phyloP scores from a whole-genome alignment of 1,140 invertebrate species.

The Samia ricini region DNA sequence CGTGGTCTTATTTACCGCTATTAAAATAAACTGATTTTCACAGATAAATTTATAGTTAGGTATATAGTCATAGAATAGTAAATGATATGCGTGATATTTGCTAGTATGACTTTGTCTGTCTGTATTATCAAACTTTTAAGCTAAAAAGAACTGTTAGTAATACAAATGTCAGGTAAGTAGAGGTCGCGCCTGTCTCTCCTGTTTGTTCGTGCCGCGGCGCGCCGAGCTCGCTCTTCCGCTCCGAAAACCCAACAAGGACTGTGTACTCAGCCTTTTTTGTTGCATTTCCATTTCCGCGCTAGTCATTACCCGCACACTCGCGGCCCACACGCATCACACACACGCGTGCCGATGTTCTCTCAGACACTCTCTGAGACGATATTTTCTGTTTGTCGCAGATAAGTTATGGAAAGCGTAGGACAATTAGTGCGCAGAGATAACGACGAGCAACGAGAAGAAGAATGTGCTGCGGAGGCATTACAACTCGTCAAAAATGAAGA shows the following conservation, averaged over 20 bases:
- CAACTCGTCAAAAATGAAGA: slow-evolving; percentile 61
- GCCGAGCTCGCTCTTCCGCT: slow-evolving; percentile 45
- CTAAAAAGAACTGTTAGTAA: background rate
- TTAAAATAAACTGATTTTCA: background rate
- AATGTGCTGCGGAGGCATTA: slow-evolving; percentile 39
- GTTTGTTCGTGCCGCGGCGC: slow-evolving; percentile 48
- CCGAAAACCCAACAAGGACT: slow-evolving; percentile 25
- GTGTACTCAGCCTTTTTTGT: slow-evolving; percentile 24
- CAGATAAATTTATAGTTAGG: background rate
- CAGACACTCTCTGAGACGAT: background rate
- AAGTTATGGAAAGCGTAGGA: slow-evolving; percentile 49
- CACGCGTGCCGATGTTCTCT: background rate
- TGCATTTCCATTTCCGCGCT: background rate
- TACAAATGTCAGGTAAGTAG: background rate
- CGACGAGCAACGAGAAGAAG: slow-evolving; percentile 39
- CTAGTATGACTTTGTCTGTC: no score
- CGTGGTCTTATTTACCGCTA: background rate
- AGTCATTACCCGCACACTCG: background rate
- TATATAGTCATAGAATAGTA: background rate
- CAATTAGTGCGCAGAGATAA: slow-evolving; percentile 29
- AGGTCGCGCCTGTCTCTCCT: slow-evolving; percentile 17
- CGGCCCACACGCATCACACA: background rate
- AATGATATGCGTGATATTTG: background rate
- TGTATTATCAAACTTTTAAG: background rate
- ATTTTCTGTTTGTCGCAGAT: slow-evolving; percentile 24